phyloP scores from a whole-genome alignment of 2,888 invertebrate genomes.

The Pollenia angustigena region DNA sequence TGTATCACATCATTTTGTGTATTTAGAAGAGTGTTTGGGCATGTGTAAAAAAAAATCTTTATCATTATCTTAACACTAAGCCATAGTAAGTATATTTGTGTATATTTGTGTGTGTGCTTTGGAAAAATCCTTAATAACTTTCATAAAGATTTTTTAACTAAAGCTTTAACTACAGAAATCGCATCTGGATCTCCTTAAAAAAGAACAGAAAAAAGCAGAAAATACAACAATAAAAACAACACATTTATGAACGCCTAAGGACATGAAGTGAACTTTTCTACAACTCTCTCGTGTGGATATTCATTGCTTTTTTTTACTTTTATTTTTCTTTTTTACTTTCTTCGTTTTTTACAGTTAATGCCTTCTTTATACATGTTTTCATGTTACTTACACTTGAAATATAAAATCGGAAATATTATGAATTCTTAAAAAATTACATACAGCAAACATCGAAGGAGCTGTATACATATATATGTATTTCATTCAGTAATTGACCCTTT shows the following conservation, averaged over 20 bases:
- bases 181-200: conserved; percentile 43
- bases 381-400: conserved; percentile 15
- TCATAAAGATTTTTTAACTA: conserved; percentile 30
- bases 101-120: not conserved
- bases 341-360: conserved; percentile 4
- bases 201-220: conserved; percentile 15
- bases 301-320: conserved; percentile 17
- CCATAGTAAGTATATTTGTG: not conserved
- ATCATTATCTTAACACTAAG: conserved; percentile 22
- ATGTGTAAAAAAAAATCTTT: conserved; percentile 40
- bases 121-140: conserved; percentile 49
- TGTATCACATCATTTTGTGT: conserved; percentile 18
- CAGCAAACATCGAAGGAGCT: not conserved
- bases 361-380: conserved; percentile 13
- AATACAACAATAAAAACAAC: conserved; percentile 47
- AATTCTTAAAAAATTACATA: conserved; percentile 4
- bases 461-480: no score
- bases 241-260: conserved; percentile 53
- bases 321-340: not conserved
- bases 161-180: conserved; percentile 50
- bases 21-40: conserved; percentile 14
- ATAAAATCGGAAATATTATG: conserved; percentile 32
- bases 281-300: conserved; percentile 33
- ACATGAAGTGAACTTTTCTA: conserved; percentile 27
- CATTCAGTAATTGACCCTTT: no score